A percentile compares a stretch with the other conserved stretches of the same genome.
These are phyloP conservation scores for Desmophyllum pertusum DNA, from an alignment of 92 coral and sea anemone genomes.

Conservation along the genomic window DNA sequence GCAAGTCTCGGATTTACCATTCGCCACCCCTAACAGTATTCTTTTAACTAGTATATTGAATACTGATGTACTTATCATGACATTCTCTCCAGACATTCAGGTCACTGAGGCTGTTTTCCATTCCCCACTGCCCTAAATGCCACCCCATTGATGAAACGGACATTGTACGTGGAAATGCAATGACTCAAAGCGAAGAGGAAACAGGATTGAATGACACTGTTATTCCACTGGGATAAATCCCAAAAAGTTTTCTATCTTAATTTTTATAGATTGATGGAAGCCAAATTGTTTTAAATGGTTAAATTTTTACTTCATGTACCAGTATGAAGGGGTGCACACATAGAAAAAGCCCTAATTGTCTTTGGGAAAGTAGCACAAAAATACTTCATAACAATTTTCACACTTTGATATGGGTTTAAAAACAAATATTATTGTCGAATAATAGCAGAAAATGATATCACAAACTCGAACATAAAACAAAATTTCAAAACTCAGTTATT, in stretches of 20 bases:
- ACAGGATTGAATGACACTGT: neutral
- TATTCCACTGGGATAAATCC: neutral
- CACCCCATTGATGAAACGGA: conserved; percentile 23
- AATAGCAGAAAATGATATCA: too few species aligned
- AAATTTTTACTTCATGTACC: neutral
- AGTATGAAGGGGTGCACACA: too few species aligned
- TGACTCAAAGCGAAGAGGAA: conserved; percentile 1
- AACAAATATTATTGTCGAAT: too few species aligned
- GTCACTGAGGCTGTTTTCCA: conserved; percentile 50
- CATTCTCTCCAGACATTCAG: conserved; percentile 40
- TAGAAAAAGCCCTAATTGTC: too few species aligned
- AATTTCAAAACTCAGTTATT: too few species aligned
- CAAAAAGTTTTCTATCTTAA: neutral
- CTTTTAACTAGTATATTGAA: neutral
- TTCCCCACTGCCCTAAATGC: conserved; percentile 28
- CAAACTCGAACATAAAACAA: too few species aligned
- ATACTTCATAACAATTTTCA: too few species aligned
- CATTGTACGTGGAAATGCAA: neutral
- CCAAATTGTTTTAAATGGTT: neutral
- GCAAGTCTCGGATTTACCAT: too few species aligned
- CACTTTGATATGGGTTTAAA: too few species aligned
- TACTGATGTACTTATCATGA: neutral
- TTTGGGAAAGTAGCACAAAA: too few species aligned
- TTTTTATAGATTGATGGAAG: neutral
- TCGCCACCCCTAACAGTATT: too few species aligned